Base-by-base conservation (phyloP, 2,888 invertebrate genomes). In the Tholera decimalis region DNA sequence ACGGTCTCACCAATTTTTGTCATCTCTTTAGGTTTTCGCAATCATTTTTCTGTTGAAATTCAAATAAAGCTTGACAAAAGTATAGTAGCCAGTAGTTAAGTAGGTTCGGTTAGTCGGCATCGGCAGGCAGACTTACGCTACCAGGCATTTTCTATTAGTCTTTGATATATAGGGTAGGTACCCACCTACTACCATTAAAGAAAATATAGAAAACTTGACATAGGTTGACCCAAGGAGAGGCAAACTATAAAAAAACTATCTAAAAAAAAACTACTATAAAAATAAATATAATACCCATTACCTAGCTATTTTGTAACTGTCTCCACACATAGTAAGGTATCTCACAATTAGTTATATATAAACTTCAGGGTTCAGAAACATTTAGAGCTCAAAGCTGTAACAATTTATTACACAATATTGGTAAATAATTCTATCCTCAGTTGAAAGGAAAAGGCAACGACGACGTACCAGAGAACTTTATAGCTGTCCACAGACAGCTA, bases 401-500 rank as follows among this genome's bases (percentile, higher is more conserved):
- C 44, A 41, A 24, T 37, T 22, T 39, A 37, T 77, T 74, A 57
- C 73, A 77, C 73, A 77, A 74, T 77, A 58, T 72, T 11, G 56
- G 60, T 30, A 28, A 73, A 62, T 77, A 60, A 77, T 55, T 77
- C 65, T 72, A 60, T 65, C 47, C 15, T 22, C 41, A 57, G 78
- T 73, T 60, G 66, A 73, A 60, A 73, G 77, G 56, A 59, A 72
- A 74, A 41, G 59, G 56, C 44, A 11, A 24, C 44, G 72, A 26
- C 47, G 57, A 65, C 8, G 49, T 43, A 51, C 50, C 35, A 39
- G 26, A 18, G 53, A 41, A 74, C 30, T 74, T 74, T 72, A 74
- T 74, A 33, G 53, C 59, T 24, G 37, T 15, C 53, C 9, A 58
- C 54, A 73, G 73, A 77, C 73, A 74, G 73, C 11, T 77, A 46